These are phyloP conservation scores for Drosophila seclusa DNA, from an alignment of 2,888 invertebrate genomes.

Conservation along the genomic window DNA sequence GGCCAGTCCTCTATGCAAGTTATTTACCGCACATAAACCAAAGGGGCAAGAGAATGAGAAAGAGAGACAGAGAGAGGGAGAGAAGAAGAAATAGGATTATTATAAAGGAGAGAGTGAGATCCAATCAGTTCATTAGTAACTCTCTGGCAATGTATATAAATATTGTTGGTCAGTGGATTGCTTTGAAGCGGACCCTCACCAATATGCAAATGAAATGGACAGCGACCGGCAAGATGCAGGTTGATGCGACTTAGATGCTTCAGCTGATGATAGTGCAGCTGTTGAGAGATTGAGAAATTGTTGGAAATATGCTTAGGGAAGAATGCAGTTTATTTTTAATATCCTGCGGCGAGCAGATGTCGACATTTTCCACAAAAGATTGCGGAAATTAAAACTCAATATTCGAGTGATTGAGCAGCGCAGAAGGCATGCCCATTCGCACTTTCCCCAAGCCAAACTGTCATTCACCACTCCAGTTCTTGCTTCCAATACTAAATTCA, in stretches of 20 bases:
- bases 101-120: conserved; percentile 7
- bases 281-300: conserved; percentile 23
- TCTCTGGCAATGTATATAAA: conserved; percentile 39
- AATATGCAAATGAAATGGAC: conserved; percentile 46
- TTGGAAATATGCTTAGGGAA: conserved; percentile 38
- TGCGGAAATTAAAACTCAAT: conserved; percentile 80
- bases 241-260: conserved; percentile 29
- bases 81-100: not conserved
- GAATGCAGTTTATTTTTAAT: conserved; percentile 75
- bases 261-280: conserved; percentile 9
- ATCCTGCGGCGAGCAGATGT: conserved; percentile 73
- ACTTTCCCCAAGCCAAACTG: not conserved
- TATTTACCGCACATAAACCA: conserved; percentile 67
- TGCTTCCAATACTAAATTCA: not conserved
- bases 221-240: conserved; percentile 10
- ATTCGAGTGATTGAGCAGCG: conserved; percentile 71
- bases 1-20: conserved; percentile 30
- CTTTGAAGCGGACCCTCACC: not conserved
- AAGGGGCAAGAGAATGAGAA: conserved; percentile 23
- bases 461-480: conserved; percentile 3
- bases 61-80: not conserved
- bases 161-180: conserved; percentile 19
- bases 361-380: conserved; percentile 57
- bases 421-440: conserved; percentile 26
- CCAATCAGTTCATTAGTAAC: conserved; percentile 67